Base-by-base conservation (phyloP, 2,888 invertebrate genomes). In the Trachelus tabidus region DNA sequence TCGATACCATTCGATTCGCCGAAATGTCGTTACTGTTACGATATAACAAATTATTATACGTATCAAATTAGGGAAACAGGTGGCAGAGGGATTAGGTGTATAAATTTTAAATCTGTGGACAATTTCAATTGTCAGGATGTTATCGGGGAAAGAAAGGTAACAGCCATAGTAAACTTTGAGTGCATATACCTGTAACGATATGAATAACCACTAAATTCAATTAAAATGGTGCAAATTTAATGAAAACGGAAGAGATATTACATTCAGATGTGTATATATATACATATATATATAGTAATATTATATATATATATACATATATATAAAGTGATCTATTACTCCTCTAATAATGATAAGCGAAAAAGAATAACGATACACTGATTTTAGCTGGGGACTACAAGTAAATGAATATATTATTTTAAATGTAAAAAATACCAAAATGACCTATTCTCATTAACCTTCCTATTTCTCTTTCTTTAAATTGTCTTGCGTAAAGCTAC, bases 221-320 rank as follows among this genome's bases (percentile, higher is more conserved):
- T 87, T 89, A 87, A 89, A 89, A 88, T 86, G 83, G 83, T 85
- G 84, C 81, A 88, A 83, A 84, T 89, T 87, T 90, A 88, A 89
- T 88, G 87, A 89, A 84, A 88, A 86, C 83, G 83, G 81, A 81
- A 85, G 85, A 87, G 84, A 86, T 82, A 82, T 83, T 87, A 87
- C 85, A 88, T 82, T 83, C 82, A 85, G 77, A 81, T 87, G 88
- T 87, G 83, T 86, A 87, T 85, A 88, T 85, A 85, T 85, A 87
- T 85, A 86, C 3, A 34, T 11, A 11, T 80, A 83, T 84, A 73
- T 34, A 71, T 68, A 11, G 68, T 75, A 68, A 40, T 34, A 69
- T 75, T 75, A 75, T 68, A 23, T 37, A 23, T 75, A 75, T 77
- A 74, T 75, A 73, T 77, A 35, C 76, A 68, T 76, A 78, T 73